Conservation (phyloP, 2,888 invertebrate genomes). For the Dusona sp. region DNA sequence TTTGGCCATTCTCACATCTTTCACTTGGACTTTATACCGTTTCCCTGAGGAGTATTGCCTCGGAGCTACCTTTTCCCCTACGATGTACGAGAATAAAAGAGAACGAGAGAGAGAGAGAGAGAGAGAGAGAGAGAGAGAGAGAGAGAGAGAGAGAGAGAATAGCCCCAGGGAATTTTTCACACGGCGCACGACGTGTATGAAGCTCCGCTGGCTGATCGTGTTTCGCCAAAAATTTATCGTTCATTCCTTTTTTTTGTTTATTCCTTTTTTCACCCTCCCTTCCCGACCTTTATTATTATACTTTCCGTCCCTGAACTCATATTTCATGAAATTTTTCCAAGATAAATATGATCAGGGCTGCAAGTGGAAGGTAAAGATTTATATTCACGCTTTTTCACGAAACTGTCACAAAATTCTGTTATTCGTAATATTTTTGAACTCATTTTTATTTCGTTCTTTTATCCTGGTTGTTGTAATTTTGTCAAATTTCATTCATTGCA, state of each 20-base stretch:
- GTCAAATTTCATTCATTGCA: not conserved
- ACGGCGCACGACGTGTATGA: constrained; percentile 26
- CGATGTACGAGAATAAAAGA: constrained; percentile 8
- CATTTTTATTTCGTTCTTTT: not conserved
- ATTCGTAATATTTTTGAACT: not conserved
- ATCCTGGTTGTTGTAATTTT: not conserved
- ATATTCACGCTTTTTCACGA: not conserved
- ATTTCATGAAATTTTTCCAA: constrained; percentile 24
- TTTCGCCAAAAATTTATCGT: constrained; percentile 72
- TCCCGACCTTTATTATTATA: not conserved
- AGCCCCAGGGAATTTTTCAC: constrained; percentile 56
- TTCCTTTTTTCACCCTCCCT: constrained; percentile 22
- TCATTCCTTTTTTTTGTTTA: constrained; percentile 57
- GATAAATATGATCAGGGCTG: constrained; percentile 9
- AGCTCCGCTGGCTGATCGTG: constrained; percentile 46
- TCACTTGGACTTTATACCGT: constrained; percentile 40
- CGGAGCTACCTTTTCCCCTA: constrained; percentile 26
- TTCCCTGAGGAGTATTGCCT: constrained; percentile 47
- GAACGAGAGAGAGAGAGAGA: not conserved
- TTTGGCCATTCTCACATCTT: constrained; percentile 42
- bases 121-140: not conserved
- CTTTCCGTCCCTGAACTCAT: not conserved
- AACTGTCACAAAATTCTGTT: not conserved
- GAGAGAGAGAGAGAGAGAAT: constrained; percentile 17
- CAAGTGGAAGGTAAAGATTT: not conserved